Evolutionary conservation across 2,888 invertebrate genomes (phyloP).

Genomic region (Caenorhabditis angaria): DNA sequence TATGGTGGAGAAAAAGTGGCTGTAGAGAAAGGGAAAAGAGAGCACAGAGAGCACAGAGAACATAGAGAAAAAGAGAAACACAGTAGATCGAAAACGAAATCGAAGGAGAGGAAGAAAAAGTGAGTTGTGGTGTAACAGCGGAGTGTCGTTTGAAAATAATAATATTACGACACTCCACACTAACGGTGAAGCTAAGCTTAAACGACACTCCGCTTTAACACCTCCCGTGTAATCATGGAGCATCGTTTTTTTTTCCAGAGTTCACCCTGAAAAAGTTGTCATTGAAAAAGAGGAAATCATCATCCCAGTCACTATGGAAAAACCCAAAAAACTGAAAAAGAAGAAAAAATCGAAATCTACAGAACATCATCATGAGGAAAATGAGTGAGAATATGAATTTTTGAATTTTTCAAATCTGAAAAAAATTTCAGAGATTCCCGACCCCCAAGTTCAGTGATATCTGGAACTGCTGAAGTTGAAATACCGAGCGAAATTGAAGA

Average conservation of each 20-base stretch:
- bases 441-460: neutral
- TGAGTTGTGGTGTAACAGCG: neutral
- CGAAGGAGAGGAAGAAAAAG: neutral
- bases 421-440: slow-evolving; percentile 14
- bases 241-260: too few species aligned
- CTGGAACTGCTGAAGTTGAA: slow-evolving; percentile 28
- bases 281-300: slow-evolving; percentile 13
- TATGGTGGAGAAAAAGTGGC: slow-evolving; percentile 38
- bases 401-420: neutral
- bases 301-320: slow-evolving; percentile 22
- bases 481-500: slow-evolving; percentile 34
- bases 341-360: slow-evolving; percentile 13
- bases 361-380: slow-evolving; percentile 1
- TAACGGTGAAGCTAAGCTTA: too few species aligned
- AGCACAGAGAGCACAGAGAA: slow-evolving; percentile 21
- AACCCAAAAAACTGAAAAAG: slow-evolving; percentile 12
- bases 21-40: slow-evolving; percentile 19
- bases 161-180: too few species aligned
- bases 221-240: too few species aligned
- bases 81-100: neutral
- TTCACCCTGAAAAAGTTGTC: neutral
- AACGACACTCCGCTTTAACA: too few species aligned
- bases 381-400: slow-evolving; percentile 2
- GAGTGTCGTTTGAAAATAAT: too few species aligned
- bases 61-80: slow-evolving; percentile 1